Base-by-base conservation (phyloP, 2,113 vertebrate genomes). In the Acrocephalus kingi region DNA sequence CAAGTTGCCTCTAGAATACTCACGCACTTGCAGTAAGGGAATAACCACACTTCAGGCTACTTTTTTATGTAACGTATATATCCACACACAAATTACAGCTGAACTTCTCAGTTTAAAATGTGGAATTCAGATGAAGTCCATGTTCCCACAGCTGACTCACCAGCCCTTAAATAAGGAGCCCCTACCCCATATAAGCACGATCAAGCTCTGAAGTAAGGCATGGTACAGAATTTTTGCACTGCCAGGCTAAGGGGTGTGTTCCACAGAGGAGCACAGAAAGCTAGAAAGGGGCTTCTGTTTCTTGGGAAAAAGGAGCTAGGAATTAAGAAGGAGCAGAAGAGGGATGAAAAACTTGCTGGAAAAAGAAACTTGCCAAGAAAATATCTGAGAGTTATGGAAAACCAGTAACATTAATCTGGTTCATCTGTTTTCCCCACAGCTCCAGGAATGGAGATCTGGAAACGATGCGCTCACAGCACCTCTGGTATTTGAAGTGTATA, bases 321-420 rank as follows among this genome's bases (percentile, higher is more conserved):
- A 90, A 33, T 71, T 87, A 77, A 93, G 54, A 31, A 91, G 19
- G 11, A 83, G 66, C 37, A 89, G 45, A 82, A 84, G 5, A 63
- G 27, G 52, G 18, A 76, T 3, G 20, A 37, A 49, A 21, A 68
- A 64, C 48, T 92, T 64, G 10, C 23, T 73, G 37, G 62, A 62
- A 93, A 94, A 84, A 91, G 24, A 74, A 76, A 84, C 13, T 46
- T 77, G 54, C 56, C 77, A 93, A 73, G 76, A 48, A 95, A 93
- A 76, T 87, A 15, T 55, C 81, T 12, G 20, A 15, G 46, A 35
- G 17, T 71, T 89, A 81, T 5, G 6, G 90, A 84, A 95, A 87
- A 46, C 3, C 7, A 69, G 41, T 43, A 41, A 81, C 35, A 46
- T 33, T 89, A 72, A 85, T 87, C 62, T 87, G 10, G 51, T 90